Evolutionary conservation across 2,888 invertebrate genomes (phyloP), one percentile per base, ranked within the genome.

Genomic region (Ernsta delagoae): DNA sequence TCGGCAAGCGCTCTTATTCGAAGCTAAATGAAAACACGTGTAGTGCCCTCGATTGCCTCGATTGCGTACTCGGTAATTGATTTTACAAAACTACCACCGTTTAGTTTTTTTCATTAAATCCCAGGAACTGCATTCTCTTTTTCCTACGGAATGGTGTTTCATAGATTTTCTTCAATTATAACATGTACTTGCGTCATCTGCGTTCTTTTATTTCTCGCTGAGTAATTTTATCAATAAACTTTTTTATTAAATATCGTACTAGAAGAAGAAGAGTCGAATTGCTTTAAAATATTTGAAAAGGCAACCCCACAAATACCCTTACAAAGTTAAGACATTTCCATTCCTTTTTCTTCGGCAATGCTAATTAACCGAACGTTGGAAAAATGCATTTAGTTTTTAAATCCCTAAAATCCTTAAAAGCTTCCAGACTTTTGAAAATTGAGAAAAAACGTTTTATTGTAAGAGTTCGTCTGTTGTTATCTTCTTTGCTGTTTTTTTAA

Each of bases 361-460:
- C 41, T 63, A 63, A 64, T 64, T 56, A 64, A 56, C 16, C 56
- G 56, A 64, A 64, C 34, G 64, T 64, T 41, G 56, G 63, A 56
- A 56, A 63, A 64, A 64, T 64, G 56, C 64, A 64, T 56, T 56
- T 36, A 43, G 43, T 56, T 34, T 16, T 63, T 4, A 63, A 63
- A 24, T 41, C 41, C 63, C 56, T 56, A 41, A 41, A 43, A 41
- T 41, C 56, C 54, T 31, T 43, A 34, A 56, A 64, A 56, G 24
- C 53, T 24, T n/a, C 53, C 4, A 56, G 41, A 64, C 56, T 31
- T 31, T 31, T 4, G 31, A 3, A 31, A 2, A 31, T 31, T 31
- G 31, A 31, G 31, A 31, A 4, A 31, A 31, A 31, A 31, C 31
- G 2, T 31, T 31, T 31, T 2, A 31, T 31, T 31, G 4, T 31